Conservation (phyloP, 2,113 vertebrate species). For the Oreochromis spilurus region DNA sequence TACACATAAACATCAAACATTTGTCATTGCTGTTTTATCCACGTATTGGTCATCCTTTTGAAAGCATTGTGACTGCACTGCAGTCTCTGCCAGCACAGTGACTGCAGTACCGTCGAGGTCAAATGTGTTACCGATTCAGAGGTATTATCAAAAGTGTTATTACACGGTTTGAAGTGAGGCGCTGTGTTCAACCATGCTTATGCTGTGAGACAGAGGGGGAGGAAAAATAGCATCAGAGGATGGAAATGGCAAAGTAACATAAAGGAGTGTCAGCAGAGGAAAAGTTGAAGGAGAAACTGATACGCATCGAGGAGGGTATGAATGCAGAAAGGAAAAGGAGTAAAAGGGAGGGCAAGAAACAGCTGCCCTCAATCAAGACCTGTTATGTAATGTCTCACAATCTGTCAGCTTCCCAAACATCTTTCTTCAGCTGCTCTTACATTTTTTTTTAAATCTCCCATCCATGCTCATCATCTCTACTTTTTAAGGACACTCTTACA, state of each 20-base stretch:
- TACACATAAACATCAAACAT: neutral
- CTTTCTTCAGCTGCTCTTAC: neutral
- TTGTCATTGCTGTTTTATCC: neutral
- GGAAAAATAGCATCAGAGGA: neutral
- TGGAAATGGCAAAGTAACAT: neutral
- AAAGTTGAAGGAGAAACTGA: neutral
- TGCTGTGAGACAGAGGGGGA: neutral
- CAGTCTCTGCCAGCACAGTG: neutral
- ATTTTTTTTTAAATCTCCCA: neutral
- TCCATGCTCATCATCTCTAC: neutral
- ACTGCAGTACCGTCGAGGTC: neutral
- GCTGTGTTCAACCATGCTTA: neutral
- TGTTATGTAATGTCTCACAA: conserved; percentile 28
- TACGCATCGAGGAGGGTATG: neutral
- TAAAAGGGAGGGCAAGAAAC: neutral
- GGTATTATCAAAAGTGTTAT: neutral
- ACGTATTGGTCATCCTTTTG: neutral
- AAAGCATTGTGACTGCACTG: neutral
- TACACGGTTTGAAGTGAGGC: neutral
- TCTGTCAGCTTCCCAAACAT: neutral
- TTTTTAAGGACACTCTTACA: neutral
- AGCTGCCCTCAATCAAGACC: neutral
- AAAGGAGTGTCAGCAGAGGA: neutral
- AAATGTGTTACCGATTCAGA: neutral
- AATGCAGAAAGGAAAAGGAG: neutral